Conservation (phyloP, 2,113 vertebrate species). For the Lagopus leucura region DNA sequence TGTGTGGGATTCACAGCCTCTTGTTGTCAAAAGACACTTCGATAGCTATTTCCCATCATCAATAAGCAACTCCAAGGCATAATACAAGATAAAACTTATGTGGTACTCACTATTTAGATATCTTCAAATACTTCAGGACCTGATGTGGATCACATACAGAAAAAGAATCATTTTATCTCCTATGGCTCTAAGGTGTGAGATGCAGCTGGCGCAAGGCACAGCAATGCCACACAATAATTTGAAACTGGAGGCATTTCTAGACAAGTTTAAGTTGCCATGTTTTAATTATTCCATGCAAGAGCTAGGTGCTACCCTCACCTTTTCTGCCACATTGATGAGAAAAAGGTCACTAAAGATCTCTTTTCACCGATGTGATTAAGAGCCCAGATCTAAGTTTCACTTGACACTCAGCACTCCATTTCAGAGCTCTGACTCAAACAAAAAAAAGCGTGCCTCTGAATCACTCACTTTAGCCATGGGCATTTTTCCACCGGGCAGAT, state of each 20-base stretch:
- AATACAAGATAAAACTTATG: not conserved
- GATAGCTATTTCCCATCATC: not conserved
- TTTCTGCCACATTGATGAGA: not conserved
- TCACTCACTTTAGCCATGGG: constrained; percentile 44
- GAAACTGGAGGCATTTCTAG: not conserved
- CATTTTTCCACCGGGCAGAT: constrained; percentile 41
- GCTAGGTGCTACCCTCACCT: not conserved
- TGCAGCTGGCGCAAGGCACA: not conserved
- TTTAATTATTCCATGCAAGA: not conserved
- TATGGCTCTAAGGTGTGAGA: not conserved
- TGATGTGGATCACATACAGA: not conserved
- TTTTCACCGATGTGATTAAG: constrained; percentile 12
- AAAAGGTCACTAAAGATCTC: not conserved
- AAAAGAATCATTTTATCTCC: not conserved
- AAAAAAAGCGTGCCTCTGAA: constrained; percentile 47
- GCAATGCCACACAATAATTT: not conserved
- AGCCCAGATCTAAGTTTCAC: constrained; percentile 40
- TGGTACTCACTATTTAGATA: not conserved
- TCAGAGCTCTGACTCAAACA: constrained; percentile 35
- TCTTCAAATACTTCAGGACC: not conserved
- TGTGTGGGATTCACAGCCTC: not conserved
- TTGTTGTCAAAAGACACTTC: not conserved
- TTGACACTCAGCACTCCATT: not conserved
- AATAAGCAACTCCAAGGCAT: not conserved
- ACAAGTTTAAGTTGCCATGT: not conserved